A percentile compares a stretch with the other conserved stretches of the same genome.
These are phyloP conservation scores for Rhodeus uyekii DNA, from an alignment of 2,797 vertebrate species.

Conservation along the genomic window DNA sequence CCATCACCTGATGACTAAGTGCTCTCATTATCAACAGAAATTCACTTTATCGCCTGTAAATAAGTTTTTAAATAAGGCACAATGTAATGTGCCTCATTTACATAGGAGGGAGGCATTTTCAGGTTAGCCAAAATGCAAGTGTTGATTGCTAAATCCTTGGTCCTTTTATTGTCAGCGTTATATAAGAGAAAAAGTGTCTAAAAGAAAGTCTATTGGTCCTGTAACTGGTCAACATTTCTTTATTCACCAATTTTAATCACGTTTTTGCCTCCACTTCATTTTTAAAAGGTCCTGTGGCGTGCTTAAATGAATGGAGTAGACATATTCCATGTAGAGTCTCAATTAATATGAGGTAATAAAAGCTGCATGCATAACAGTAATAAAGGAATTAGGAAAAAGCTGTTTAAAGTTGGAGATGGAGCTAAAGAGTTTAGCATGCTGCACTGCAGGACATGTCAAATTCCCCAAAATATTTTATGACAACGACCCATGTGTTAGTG, in stretches of 20 bases:
- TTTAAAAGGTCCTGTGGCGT: constrained; percentile 1
- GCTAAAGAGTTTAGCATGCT: neutral
- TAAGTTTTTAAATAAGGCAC: neutral
- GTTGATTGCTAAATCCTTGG: neutral
- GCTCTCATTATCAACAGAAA: neutral
- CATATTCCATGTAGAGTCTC: neutral
- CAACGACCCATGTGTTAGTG: neutral
- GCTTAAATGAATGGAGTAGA: constrained; percentile 4
- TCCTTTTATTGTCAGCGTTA: neutral
- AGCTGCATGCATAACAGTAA: constrained; percentile 20
- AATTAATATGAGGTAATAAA: constrained; percentile 26
- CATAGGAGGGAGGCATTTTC: neutral
- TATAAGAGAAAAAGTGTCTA: neutral
- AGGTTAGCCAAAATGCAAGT: neutral
- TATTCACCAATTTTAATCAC: constrained; percentile 8
- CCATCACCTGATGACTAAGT: neutral
- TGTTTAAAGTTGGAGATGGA: neutral
- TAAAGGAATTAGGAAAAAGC: constrained; percentile 7
- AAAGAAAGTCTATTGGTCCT: neutral
- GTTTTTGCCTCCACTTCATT: constrained; percentile 14
- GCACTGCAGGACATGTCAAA: neutral
- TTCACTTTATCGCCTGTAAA: neutral
- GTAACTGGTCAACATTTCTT: neutral
- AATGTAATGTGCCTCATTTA: neutral
- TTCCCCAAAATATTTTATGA: neutral